Evolutionary conservation across 2,797 vertebrate genomes (phyloP), one percentile per base, ranked within the genome.

Genomic region (Lagocephalus sceleratus): DNA sequence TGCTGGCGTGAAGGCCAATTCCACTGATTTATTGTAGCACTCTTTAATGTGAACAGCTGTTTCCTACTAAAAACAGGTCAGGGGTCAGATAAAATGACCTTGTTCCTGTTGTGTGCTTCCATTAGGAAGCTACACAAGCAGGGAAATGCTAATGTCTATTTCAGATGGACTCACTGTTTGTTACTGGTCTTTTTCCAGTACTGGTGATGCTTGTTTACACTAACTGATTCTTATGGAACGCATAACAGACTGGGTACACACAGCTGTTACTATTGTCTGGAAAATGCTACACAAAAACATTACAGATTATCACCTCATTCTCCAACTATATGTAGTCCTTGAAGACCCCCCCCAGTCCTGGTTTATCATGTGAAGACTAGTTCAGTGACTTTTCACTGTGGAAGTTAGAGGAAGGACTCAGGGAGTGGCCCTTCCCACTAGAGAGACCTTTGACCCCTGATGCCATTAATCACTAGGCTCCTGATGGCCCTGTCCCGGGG

Each of bases 391-490:
- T 68, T 57, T 74, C 70, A 21, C 61, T 39, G 44, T 68, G 59
- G 68, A 83, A 75, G 63, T 56, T 56, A 49, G 88, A 93, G 88
- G 91, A 92, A 92, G 88, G 90, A 78, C 90, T 84, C 69, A 71
- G 85, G 80, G 82, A 83, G 82, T 73, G 83, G 80, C 91, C 93
- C 92, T 93, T 92, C 92, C 91, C 92, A 94, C 92, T 93, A 93
- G 85, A 84, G 85, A 76, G 78, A 91, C 92, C 93, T 92, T 87
- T 94, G 93, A 94, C 94, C 94, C 86, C 47, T 0, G 25, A 23
- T 87, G 91, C 93, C 95, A 97, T 98, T 95, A 96, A 98, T 99
- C 94, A 94, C 79, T 81, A 79, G 67, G 87, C 93, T 93, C 90
- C 92, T 95, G 93, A 94, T 96, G 93, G 92, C 89, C 89, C 79